Percentiles rank a stretch among this genome's conserved stretches.
Conservation (phyloP, 2,888 invertebrate genomes). For the Synanthedon formicaeformis region DNA sequence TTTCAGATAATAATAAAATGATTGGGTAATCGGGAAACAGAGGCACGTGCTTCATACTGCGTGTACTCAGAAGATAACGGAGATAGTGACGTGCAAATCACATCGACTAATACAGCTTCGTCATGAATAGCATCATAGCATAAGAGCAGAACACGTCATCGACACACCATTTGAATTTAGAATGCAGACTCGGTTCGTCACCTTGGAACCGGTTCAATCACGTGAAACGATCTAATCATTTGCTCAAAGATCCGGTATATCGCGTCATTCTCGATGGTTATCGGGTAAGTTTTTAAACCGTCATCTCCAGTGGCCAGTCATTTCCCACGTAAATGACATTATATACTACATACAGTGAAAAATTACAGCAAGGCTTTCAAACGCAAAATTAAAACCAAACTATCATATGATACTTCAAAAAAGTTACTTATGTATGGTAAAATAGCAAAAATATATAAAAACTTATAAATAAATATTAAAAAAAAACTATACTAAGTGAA, state of each 20-base stretch:
- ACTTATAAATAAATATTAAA: too few species aligned
- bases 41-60: neutral
- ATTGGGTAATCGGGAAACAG: neutral
- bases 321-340: slow-evolving; percentile 2
- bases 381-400: too few species aligned
- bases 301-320: neutral
- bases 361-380: too few species aligned
- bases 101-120: neutral
- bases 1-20: neutral
- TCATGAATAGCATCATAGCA: neutral
- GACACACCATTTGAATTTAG: neutral
- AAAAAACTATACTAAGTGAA: too few species aligned
- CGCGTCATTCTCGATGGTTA: slow-evolving; percentile 7
- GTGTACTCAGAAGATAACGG: neutral
- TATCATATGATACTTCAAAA: too few species aligned
- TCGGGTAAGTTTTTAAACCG: slow-evolving; percentile 10
- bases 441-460: too few species aligned
- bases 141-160: neutral
- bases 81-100: neutral
- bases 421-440: too few species aligned
- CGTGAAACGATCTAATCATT: slow-evolving; percentile 7
- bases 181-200: neutral
- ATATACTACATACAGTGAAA: too few species aligned
- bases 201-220: neutral
- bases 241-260: slow-evolving; percentile 7